Evolutionary conservation across 2,888 invertebrate species (phyloP).

Genomic region (Drosophila borborema): DNA sequence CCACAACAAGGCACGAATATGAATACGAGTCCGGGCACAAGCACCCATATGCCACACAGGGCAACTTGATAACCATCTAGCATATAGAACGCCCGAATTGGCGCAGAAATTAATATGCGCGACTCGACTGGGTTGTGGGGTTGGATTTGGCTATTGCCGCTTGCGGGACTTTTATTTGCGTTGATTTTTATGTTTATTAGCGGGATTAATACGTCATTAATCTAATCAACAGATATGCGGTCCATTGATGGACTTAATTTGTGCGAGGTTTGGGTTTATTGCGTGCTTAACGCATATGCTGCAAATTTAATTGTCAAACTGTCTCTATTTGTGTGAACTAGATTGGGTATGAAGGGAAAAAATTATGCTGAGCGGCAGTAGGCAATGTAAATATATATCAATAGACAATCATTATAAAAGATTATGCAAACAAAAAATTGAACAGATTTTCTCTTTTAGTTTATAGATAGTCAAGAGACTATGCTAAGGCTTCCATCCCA

Average conservation of each 20-base stretch:
- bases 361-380: too few species aligned
- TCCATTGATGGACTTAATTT: conserved; percentile 8
- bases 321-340: conserved; percentile 15
- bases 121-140: conserved; percentile 8
- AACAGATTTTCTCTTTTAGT: too few species aligned
- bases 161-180: conserved; percentile 62
- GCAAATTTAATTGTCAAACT: conserved; percentile 49
- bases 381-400: too few species aligned
- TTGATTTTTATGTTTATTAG: conserved; percentile 80
- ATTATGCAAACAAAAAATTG: too few species aligned
- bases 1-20: conserved; percentile 38
- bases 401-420: too few species aligned
- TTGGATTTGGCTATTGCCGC: background rate
- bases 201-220: conserved; percentile 80
- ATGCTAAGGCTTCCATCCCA: too few species aligned
- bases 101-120: conserved; percentile 64
- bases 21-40: conserved; percentile 14
- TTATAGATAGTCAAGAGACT: too few species aligned
- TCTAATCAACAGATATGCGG: conserved; percentile 75
- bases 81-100: conserved; percentile 36
- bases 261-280: conserved; percentile 20
- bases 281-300: conserved; percentile 62
- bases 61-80: conserved; percentile 50
- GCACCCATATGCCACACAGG: conserved; percentile 27
- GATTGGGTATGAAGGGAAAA: conserved; percentile 1